phyloP scores from a whole-genome alignment of 2,113 vertebrate genomes.

The Grammomys dolichurus region DNA sequence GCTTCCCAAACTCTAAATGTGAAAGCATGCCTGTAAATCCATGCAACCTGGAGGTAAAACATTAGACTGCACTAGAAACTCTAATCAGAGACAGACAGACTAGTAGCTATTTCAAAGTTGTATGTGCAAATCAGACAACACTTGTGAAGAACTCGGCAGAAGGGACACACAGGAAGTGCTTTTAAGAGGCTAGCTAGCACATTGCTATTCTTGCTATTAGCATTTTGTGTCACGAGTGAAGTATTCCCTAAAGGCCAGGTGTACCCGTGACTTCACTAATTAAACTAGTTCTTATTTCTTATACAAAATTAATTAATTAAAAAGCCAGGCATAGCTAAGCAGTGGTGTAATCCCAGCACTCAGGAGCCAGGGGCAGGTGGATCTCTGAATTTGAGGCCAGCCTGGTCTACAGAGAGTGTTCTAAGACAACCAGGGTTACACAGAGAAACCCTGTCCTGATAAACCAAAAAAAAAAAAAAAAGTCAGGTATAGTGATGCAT shows the following conservation, averaged over 20 bases:
- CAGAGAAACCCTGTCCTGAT: neutral
- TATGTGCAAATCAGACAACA: neutral
- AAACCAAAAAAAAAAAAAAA: neutral
- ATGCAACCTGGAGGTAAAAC: too few species aligned
- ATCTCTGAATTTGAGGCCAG: neutral
- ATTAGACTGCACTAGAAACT: neutral
- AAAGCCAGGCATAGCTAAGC: neutral
- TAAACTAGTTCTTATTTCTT: neutral
- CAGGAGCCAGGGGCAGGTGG: neutral
- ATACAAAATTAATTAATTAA: neutral
- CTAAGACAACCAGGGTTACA: neutral
- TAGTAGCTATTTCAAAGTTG: neutral
- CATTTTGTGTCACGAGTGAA: neutral
- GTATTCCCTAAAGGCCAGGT: neutral
- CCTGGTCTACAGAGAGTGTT: neutral
- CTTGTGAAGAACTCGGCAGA: neutral
- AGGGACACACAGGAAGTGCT: neutral
- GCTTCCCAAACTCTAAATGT: neutral
- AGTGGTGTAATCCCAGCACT: neutral
- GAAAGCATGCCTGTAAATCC: neutral
- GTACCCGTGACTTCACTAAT: neutral
- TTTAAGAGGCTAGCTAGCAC: neutral
- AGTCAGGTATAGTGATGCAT: neutral
- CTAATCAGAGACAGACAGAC: neutral
- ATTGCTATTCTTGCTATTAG: neutral